Evolutionary conservation across 1,140 invertebrate species (phyloP).

Genomic region (Procambarus clarkii): DNA sequence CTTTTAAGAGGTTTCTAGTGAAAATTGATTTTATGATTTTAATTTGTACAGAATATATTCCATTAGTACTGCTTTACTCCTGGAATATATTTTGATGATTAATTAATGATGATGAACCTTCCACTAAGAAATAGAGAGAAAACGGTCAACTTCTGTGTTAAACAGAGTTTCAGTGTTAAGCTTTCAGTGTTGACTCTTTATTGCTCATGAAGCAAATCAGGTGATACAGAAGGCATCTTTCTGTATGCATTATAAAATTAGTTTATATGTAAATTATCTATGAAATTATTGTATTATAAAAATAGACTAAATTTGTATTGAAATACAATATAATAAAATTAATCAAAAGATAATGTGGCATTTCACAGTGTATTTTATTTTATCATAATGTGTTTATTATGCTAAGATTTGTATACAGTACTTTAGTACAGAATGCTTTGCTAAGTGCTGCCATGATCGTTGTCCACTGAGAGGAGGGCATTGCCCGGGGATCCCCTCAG

Average conservation of each 20-base stretch:
- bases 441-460: too few relatives aligned
- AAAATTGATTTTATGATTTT: too few relatives aligned
- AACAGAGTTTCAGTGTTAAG: conserved; percentile 19
- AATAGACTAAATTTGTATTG: conserved; percentile 56
- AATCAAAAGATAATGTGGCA: conserved; percentile 33
- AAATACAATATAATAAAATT: conserved; percentile 50
- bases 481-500: too few relatives aligned
- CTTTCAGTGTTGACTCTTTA: conserved; percentile 5
- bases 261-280: conserved; percentile 44
- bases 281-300: conserved; percentile 39
- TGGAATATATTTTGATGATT: too few relatives aligned
- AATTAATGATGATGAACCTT: too few relatives aligned
- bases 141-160: neutral
- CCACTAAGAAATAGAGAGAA: neutral
- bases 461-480: too few relatives aligned
- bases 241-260: conserved; percentile 52
- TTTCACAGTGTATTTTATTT: neutral
- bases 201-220: conserved; percentile 30
- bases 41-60: too few relatives aligned
- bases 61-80: too few relatives aligned
- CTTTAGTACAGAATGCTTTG: too few relatives aligned
- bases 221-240: conserved; percentile 57
- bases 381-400: too few relatives aligned
- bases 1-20: too few relatives aligned
- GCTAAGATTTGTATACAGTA: too few relatives aligned